Conservation (phyloP, 1,140 invertebrate genomes). For the Sitobion miscanthi region DNA sequence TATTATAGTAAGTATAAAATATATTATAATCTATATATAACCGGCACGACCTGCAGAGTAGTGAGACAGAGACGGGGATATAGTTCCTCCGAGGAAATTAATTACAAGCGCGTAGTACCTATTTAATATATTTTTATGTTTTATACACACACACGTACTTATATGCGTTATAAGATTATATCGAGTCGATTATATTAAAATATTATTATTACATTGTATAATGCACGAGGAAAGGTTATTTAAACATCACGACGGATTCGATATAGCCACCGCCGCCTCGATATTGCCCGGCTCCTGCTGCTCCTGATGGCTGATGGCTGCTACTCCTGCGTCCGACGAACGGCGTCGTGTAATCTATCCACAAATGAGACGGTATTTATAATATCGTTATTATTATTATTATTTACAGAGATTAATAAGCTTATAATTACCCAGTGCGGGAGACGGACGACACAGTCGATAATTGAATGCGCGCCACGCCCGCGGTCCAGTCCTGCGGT, state of each 20-base stretch:
- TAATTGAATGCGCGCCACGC: conserved; percentile 33
- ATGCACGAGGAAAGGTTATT: neutral
- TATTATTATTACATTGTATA: neutral
- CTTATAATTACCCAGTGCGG: conserved; percentile 30
- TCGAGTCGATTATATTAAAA: neutral
- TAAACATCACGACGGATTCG: neutral
- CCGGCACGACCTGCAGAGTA: too few relatives aligned
- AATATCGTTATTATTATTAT: neutral
- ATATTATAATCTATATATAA: neutral
- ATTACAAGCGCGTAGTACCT: neutral
- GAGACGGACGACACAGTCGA: neutral
- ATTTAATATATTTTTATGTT: neutral
- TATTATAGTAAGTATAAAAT: neutral
- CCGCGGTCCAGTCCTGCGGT: neutral
- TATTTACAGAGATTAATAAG: conserved; percentile 53
- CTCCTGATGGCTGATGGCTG: neutral
- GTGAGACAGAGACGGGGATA: neutral
- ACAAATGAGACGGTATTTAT: neutral
- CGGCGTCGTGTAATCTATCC: neutral
- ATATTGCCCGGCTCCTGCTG: neutral
- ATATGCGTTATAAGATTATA: neutral
- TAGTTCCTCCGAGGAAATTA: neutral
- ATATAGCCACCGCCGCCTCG: neutral
- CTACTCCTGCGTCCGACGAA: neutral
- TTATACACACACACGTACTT: neutral